These are phyloP conservation scores for Eurytoma californica DNA, from an alignment of 2,888 invertebrate genomes.

Conservation along the genomic window DNA sequence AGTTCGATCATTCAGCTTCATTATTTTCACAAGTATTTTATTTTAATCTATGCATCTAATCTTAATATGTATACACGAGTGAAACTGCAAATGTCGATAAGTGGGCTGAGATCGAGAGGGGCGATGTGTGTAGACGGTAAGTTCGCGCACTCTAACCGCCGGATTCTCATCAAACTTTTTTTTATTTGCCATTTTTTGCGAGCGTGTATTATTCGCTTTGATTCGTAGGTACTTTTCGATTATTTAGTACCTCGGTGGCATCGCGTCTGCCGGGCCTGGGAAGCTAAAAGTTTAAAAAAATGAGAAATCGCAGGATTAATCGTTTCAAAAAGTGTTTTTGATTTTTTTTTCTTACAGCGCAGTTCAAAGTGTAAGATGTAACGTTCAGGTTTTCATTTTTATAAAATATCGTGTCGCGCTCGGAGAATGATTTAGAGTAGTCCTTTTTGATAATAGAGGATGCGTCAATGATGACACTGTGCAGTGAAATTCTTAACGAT, in stretches of 20 bases:
- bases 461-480: constrained; percentile 24
- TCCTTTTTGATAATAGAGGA: constrained; percentile 6
- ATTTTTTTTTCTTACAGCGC: constrained; percentile 47
- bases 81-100: constrained; percentile 51
- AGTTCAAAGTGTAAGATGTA: constrained; percentile 73
- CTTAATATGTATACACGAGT: constrained; percentile 49
- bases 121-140: constrained; percentile 58
- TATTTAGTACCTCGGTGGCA: constrained; percentile 74
- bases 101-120: constrained; percentile 57
- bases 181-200: constrained; percentile 49
- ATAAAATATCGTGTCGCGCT: constrained; percentile 24
- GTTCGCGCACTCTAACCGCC: constrained; percentile 59
- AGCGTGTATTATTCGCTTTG: constrained; percentile 60
- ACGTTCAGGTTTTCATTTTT: constrained; percentile 59
- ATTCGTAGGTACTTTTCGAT: constrained; percentile 58
- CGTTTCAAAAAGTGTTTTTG: constrained; percentile 30
- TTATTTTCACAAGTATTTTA: constrained; percentile 24
- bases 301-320: constrained; percentile 74
- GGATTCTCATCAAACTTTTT: constrained; percentile 49
- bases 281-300: constrained; percentile 75
- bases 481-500: constrained; percentile 34
- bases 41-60: constrained; percentile 50
- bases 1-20: constrained; percentile 47
- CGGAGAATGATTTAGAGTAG: constrained; percentile 19
- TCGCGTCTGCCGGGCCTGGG: constrained; percentile 75